Percentiles rank a stretch among this genome's conserved stretches.
Conservation (phyloP, 2,113 vertebrate species). For the Xiphorhynchus elegans region DNA sequence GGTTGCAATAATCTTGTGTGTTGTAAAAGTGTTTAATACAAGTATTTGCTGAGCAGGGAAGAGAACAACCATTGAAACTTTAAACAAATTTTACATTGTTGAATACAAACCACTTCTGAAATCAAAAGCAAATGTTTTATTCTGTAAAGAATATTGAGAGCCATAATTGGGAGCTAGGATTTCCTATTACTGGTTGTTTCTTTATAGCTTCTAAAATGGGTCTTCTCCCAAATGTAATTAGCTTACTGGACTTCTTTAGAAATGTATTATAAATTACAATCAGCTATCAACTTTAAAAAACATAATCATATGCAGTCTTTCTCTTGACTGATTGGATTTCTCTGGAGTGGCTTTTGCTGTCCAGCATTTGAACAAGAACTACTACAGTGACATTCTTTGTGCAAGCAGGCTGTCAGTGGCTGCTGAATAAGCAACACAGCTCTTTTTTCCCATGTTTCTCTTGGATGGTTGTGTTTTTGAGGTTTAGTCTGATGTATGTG, state of each 20-base stretch:
- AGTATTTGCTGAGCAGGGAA: neutral
- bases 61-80: conserved; percentile 64
- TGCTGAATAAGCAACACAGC: neutral
- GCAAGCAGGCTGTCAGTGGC: neutral
- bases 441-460: neutral
- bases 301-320: conserved; percentile 3
- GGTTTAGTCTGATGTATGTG: neutral
- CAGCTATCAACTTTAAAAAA: conserved; percentile 9
- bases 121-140: conserved; percentile 86
- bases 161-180: conserved; percentile 67
- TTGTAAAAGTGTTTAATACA: neutral
- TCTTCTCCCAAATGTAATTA: conserved; percentile 37
- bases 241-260: conserved; percentile 20
- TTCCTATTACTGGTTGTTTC: conserved; percentile 72
- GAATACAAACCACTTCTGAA: conserved; percentile 68
- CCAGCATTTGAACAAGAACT: neutral
- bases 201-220: conserved; percentile 55
- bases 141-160: conserved; percentile 71
- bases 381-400: neutral
- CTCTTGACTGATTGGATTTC: neutral
- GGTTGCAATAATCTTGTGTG: neutral
- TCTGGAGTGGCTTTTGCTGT: neutral
- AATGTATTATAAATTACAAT: conserved; percentile 59
- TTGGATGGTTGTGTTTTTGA: neutral
- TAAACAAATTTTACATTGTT: conserved; percentile 74